Conservation (phyloP, 2,113 vertebrate genomes). For the Geothlypis trichas region DNA sequence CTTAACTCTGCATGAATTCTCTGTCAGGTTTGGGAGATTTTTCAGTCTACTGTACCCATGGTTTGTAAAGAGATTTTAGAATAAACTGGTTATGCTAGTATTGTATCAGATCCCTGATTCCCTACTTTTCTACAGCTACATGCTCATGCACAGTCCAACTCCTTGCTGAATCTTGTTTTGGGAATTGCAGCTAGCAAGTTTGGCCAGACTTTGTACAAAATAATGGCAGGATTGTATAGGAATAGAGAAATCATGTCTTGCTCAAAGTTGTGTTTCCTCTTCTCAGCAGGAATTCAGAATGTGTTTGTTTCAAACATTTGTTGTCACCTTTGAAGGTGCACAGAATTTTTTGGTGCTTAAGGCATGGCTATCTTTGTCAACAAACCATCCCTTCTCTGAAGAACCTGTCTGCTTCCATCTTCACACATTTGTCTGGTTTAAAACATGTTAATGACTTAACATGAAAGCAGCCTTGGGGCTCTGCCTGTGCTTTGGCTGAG, state of each 20-base stretch:
- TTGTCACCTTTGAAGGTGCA: neutral
- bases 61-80: neutral
- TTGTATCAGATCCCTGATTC: neutral
- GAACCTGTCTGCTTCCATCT: neutral
- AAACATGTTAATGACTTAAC: neutral
- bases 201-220: neutral
- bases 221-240: neutral
- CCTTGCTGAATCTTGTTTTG: neutral
- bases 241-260: neutral
- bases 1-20: neutral
- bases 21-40: neutral
- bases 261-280: neutral
- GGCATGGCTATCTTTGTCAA: neutral
- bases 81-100: neutral
- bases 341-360: neutral
- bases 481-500: neutral
- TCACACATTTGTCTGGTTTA: neutral
- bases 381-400: neutral
- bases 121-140: neutral
- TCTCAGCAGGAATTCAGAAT: neutral
- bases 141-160: rapidly evolving
- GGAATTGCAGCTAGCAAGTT: neutral
- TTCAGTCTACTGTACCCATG: neutral
- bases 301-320: neutral
- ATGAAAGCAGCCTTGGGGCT: neutral